Evolutionary conservation across 2,113 vertebrate species (phyloP), one percentile per base, ranked within the genome.

Genomic region (Raja brachyura): DNA sequence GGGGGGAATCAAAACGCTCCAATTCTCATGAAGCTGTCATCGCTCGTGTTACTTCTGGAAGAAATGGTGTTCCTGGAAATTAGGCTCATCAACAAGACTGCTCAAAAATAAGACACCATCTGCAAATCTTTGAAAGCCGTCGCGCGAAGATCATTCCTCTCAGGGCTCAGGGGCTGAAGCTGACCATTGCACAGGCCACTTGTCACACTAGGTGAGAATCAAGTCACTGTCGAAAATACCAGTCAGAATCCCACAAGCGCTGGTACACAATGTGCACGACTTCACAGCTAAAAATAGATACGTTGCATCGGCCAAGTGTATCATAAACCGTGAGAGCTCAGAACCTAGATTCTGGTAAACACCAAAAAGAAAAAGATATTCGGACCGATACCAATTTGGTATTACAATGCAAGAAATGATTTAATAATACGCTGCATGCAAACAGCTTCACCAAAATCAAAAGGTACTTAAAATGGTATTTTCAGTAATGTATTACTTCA

Each of bases 251-350:
- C 94, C 95, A 92, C 94, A 95, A 95, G 95, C 94, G 96, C 94
- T 94, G 94, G 96, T 95, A 95, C 95, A 96, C 93, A 94, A 95
- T 93, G 88, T 94, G 94, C 93, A 95, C 96, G 95, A 96, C 96
- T 95, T 96, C 95, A 94, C 95, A 96, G 96, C 97, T 97, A 96
- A 97, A 97, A 97, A 97, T 96, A 97, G 97, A 96, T 95, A 95
- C 93, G 94, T 96, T 93, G 93, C 96, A 96, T 95, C 96, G 97
- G 95, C 96, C 97, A 97, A 97, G 96, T 97, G 96, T 96, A 97
- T 96, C 96, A 97, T 97, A 97, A 96, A 97, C 96, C 96, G 95
- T 94, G 94, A 93, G 94, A 94, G 76, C 94, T 95, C 94, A 95
- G 94, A 93, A 95, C 93, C 94, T 93, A 94, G 95, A 66, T n/a